Evolutionary conservation across 2,797 vertebrate species (phyloP), one percentile per base, ranked within the genome.

Genomic region (Cygnus olor): DNA sequence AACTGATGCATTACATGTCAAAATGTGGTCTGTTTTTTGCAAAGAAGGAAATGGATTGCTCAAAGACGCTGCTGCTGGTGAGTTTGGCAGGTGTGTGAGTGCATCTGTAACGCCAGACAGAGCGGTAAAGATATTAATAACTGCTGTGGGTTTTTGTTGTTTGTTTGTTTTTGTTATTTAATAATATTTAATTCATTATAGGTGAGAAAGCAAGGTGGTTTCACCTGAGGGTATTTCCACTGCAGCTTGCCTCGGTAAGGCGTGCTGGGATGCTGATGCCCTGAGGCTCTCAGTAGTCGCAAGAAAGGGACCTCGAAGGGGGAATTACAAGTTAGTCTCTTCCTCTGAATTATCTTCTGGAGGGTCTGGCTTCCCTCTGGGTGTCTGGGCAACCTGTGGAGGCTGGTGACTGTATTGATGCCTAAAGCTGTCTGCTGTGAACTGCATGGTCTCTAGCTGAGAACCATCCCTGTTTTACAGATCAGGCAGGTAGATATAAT

Each of bases 391-490:
- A 81, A 10, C 32, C 5, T 8, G 2, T 18, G 28, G 56, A 44
- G 11, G 4, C 2, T 0, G 11, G 32, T 58, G 60, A 8, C 15
- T 89, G 8, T 18, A 5, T 0, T 45, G 54, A 64, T 57, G 56
- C 61, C 56, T 66, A 11, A 63, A 92, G 73, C 65, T 66, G 15
- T 14, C 19, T 86, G 49, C 38, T 40, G 21, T 45, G 65, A 80
- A 6, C 36, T 30, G 1, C 1, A 0, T 2, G 8, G 36, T 63
- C 57, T 70, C n/a, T 9, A 2, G 36, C 64, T 53, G 45, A 58
- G 65, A 36, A 36, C 4, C 7, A 57, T 28, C 9, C 8, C n/a
- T 45, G 8, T 61, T 82, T 54, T 57, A 70, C 76, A 73, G 42
- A 70, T 30, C 21, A 54, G 80, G 64, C 14, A 70, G 27, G 2